Percentiles rank a stretch among this genome's conserved stretches.
phyloP scores from a whole-genome alignment of 2,888 invertebrate genomes.

The Scaptomyza flava region DNA sequence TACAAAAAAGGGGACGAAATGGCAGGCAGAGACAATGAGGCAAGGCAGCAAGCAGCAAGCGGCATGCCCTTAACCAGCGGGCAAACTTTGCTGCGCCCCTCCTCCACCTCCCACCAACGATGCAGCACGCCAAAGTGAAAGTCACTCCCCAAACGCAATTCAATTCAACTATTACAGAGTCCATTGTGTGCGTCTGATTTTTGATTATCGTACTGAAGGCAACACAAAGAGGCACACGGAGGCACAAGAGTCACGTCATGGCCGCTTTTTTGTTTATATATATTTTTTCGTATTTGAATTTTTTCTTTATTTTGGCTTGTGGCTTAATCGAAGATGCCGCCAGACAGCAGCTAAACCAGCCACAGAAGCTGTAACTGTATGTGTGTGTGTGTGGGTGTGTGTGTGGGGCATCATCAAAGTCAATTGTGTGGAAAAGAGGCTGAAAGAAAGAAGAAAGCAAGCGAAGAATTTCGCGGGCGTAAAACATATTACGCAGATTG shows the following conservation, averaged over 20 bases:
- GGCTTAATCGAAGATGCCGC: constrained; percentile 69
- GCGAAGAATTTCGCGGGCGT: constrained; percentile 40
- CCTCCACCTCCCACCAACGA: neutral
- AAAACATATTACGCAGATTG: constrained; percentile 78
- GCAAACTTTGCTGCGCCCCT: constrained; percentile 28
- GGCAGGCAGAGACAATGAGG: constrained; percentile 37
- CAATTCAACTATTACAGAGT: constrained; percentile 75
- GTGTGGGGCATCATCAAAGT: constrained; percentile 77
- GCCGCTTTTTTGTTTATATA: too few species aligned
- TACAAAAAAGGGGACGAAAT: neutral
- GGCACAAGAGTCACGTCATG: constrained; percentile 73
- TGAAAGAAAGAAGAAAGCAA: constrained; percentile 20
- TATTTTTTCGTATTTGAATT: neutral
- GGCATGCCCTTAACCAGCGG: constrained; percentile 33
- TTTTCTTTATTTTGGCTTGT: constrained; percentile 25
- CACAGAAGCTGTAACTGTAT: constrained; percentile 10
- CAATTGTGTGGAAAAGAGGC: constrained; percentile 83
- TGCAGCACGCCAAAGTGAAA: neutral
- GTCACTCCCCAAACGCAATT: constrained; percentile 64
- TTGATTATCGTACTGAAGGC: constrained; percentile 61
- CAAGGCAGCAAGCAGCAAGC: constrained; percentile 21
- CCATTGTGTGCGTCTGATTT: constrained; percentile 73
- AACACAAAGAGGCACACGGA: neutral
- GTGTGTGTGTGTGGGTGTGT: constrained; percentile 16
- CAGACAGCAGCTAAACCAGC: constrained; percentile 9